These are phyloP conservation scores for Ditylenchus weischeri DNA, from an alignment of 2,888 invertebrate genomes.

Conservation along the genomic window DNA sequence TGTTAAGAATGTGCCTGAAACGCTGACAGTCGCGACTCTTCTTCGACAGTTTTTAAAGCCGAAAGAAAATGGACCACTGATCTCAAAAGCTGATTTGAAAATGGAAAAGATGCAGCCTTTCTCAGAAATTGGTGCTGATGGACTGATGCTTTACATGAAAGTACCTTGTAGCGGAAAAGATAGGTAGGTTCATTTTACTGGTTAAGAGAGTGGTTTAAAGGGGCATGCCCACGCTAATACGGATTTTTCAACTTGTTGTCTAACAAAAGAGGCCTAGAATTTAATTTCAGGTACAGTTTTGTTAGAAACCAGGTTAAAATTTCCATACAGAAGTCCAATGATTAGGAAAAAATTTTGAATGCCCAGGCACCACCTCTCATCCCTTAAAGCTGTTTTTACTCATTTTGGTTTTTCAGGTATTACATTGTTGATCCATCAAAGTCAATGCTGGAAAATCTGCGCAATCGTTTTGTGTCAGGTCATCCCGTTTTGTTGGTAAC, in stretches of 20 bases:
- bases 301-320: too few relatives aligned
- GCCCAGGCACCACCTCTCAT: too few relatives aligned
- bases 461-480: constrained; percentile 43
- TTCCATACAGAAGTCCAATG: too few relatives aligned
- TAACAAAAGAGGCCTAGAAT: too few relatives aligned
- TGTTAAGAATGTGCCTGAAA: constrained; percentile 51
- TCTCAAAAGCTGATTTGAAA: constrained; percentile 49
- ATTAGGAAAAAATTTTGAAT: too few relatives aligned
- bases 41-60: constrained; percentile 41
- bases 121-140: constrained; percentile 40
- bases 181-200: constrained; percentile 12
- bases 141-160: constrained; percentile 47
- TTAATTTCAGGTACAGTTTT: too few relatives aligned
- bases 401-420: constrained; percentile 32
- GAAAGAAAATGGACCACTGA: constrained; percentile 43
- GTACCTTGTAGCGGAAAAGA: constrained; percentile 28
- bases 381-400: neutral
- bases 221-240: too few relatives aligned
- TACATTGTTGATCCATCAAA: constrained; percentile 44
- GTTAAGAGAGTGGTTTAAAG: neutral
- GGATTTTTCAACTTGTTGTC: too few relatives aligned
- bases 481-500: constrained; percentile 7
- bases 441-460: constrained; percentile 47
- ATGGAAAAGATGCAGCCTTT: constrained; percentile 44
- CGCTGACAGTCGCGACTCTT: constrained; percentile 46